Evolutionary conservation across 2,888 invertebrate species (phyloP).

Genomic region (Noctua janthina): DNA sequence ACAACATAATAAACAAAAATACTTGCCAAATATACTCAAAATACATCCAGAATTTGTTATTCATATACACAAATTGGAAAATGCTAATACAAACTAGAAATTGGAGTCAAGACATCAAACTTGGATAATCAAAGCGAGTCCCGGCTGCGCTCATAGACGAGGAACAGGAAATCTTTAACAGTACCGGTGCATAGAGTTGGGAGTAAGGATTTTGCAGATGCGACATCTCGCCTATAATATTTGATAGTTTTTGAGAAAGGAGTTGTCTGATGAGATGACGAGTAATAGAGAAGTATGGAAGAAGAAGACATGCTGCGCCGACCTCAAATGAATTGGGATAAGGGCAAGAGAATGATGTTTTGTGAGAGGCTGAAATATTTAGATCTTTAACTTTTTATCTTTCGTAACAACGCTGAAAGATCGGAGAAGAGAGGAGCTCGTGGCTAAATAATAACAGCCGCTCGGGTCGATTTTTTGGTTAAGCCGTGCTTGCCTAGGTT

Average conservation of each 20-base stretch:
- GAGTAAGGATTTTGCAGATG: constrained; percentile 33
- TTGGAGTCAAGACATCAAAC: constrained; percentile 86
- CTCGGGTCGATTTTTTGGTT: too few species aligned
- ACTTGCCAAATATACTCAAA: constrained; percentile 35
- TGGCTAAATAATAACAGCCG: too few species aligned
- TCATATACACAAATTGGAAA: constrained; percentile 85
- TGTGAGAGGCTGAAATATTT: too few species aligned
- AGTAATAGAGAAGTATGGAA: too few species aligned
- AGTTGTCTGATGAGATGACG: too few species aligned
- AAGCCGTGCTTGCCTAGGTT: too few species aligned
- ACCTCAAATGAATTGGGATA: too few species aligned
- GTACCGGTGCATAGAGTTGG: constrained; percentile 57
- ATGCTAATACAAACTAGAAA: constrained; percentile 83
- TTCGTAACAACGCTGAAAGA: too few species aligned
- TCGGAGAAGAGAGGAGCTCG: too few species aligned
- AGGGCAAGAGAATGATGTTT: too few species aligned
- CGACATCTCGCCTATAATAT: not conserved
- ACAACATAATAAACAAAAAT: constrained; percentile 8
- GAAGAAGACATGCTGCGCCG: too few species aligned
- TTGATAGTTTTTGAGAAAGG: not conserved
- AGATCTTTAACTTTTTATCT: too few species aligned
- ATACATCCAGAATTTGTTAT: constrained; percentile 66
- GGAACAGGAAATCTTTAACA: constrained; percentile 71
- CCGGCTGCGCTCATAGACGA: constrained; percentile 74
- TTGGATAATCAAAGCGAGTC: constrained; percentile 87